Evolutionary conservation across 2,113 vertebrate species (phyloP).

Genomic region (Microcebus ravelobensis): DNA sequence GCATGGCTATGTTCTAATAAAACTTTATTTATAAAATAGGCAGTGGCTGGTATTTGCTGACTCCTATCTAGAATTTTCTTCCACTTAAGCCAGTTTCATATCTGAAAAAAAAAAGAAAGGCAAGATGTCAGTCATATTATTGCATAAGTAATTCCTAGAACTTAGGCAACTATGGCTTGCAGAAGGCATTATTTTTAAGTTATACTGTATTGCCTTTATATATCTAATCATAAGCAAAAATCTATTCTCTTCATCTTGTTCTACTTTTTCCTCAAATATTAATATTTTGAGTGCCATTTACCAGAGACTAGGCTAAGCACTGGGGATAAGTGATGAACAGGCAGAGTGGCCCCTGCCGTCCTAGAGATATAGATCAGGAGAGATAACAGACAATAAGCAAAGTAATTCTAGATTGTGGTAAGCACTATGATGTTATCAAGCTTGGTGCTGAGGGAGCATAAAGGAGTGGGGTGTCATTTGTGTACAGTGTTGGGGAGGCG

Average conservation of each 20-base stretch:
- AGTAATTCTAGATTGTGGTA: neutral
- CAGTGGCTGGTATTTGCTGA: neutral
- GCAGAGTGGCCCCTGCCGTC: neutral
- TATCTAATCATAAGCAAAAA: neutral
- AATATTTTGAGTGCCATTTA: neutral
- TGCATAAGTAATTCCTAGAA: constrained; percentile 37
- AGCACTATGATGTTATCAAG: neutral
- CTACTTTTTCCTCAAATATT: neutral
- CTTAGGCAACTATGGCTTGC: neutral
- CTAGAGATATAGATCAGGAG: neutral
- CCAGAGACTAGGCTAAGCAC: neutral
- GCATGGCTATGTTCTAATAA: neutral
- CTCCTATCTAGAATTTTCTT: constrained; percentile 50
- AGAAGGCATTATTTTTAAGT: neutral
- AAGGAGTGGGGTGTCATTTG: neutral
- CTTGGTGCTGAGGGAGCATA: neutral
- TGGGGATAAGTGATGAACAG: neutral
- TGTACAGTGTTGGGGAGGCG: accelerated
- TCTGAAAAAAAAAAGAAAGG: neutral
- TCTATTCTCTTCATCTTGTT: neutral
- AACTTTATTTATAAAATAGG: neutral
- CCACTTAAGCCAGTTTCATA: neutral
- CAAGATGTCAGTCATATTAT: neutral
- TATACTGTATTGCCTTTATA: neutral
- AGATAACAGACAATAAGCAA: neutral